phyloP scores from a whole-genome alignment of 2,797 vertebrate species.

The Lateolabrax maculatus region DNA sequence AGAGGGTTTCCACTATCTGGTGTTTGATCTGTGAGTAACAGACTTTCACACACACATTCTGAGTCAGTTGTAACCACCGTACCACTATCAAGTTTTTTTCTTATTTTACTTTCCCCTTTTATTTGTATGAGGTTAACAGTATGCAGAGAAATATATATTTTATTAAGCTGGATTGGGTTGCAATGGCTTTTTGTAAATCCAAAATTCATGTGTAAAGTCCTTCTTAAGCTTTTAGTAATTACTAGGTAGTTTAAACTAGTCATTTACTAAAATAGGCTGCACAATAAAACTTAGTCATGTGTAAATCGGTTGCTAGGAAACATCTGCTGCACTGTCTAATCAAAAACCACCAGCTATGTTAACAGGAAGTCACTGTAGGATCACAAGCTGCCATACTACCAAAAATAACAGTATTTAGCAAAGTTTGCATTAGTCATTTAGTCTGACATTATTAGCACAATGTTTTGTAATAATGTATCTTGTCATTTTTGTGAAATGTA shows the following conservation, averaged over 20 bases:
- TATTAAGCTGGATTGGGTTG: not conserved
- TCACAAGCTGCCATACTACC: not conserved
- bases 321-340: not conserved
- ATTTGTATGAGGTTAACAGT: not conserved
- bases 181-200: not conserved
- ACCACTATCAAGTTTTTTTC: not conserved
- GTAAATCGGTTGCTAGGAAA: not conserved
- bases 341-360: not conserved
- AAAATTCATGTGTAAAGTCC: not conserved
- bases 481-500: not conserved
- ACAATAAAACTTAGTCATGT: not conserved
- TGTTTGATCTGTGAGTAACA: constrained; percentile 98
- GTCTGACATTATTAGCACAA: not conserved
- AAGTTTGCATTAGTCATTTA: not conserved
- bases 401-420: not conserved
- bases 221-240: not conserved
- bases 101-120: not conserved
- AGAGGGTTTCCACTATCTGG: constrained; percentile 98
- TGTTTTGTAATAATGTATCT: not conserved
- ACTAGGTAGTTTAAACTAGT: not conserved
- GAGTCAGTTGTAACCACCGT: not conserved
- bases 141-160: not conserved
- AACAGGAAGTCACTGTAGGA: not conserved
- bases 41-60: not conserved
- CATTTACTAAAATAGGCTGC: not conserved